Evolutionary conservation across 2,797 vertebrate genomes (phyloP), one percentile per base, ranked within the genome.

Genomic region (Danio albolineatus): DNA sequence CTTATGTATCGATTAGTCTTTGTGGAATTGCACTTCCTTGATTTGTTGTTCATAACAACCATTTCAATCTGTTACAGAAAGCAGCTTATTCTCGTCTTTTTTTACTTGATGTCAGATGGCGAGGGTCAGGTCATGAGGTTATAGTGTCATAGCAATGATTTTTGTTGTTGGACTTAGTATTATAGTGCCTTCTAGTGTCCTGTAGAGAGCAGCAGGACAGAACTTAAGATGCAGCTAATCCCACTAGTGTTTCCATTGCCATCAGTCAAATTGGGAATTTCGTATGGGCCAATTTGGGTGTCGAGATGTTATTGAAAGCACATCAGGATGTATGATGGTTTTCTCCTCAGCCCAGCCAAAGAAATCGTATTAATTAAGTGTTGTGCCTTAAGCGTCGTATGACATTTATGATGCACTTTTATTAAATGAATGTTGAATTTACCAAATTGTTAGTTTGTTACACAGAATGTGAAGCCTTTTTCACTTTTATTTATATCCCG

Each of bases 401-500:
- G 14, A 46, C 77, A 21, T 28, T 28, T 28, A 90, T 79, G 88
- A 95, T 96, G 97, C 96, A 98, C 96, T 97, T 97, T 93, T 93
- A 74, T 86, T 57, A 88, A 86, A 93, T 94, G 93, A 97, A 96
- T 96, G 95, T 96, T 92, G 79, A 86, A 75, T 85, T 87, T 76
- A 80, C 78, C 86, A 89, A 88, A 89, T 88, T 88, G 70, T 73
- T 79, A 7, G 19, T 49, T 74, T 65, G 93, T 93, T 92, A 81
- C 62, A 72, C 90, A 93, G 94, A 95, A 96, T 91, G 95, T 96
- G 95, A 96, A 94, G 90, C 89, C 90, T 91, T 85, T 90, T 95
- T 87, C 88, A 91, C 87, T 94, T 91, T 94, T 93, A 96, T 97
- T 97, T 97, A 97, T 96, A 94, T 91, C 90, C 94, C 90, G 89